These are phyloP conservation scores for Stegana nigrithorax DNA, from an alignment of 2,888 invertebrate species.

Conservation along the genomic window DNA sequence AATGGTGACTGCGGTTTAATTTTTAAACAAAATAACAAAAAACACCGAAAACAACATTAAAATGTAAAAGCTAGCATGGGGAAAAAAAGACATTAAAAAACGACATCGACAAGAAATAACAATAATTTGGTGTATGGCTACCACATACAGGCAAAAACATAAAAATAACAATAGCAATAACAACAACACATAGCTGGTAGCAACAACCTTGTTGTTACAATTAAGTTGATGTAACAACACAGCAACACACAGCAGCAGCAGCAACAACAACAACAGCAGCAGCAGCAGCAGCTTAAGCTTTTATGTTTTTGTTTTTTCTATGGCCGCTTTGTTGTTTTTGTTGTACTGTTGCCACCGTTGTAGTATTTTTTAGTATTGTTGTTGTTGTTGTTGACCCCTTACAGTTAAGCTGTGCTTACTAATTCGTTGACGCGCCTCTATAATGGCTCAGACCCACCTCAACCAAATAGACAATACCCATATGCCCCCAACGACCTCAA, in stretches of 20 bases:
- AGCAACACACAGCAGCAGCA: background rate
- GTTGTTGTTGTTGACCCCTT: too few species aligned
- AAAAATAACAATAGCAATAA: background rate
- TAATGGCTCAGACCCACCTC: too few species aligned
- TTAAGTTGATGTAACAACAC: conserved; percentile 5
- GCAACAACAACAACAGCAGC: background rate
- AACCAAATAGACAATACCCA: too few species aligned
- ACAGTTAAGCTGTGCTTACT: too few species aligned
- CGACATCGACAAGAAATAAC: background rate
- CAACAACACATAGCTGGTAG: background rate
- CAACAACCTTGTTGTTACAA: background rate
- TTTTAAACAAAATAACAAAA: background rate
- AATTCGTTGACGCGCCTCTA: too few species aligned
- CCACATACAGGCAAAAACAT: background rate
- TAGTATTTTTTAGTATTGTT: background rate
- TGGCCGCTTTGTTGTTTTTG: background rate
- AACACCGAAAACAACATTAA: background rate
- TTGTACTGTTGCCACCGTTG: background rate
- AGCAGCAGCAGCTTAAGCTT: background rate
- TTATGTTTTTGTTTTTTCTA: background rate
- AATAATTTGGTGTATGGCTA: background rate
- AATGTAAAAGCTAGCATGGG: background rate
- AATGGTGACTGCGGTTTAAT: background rate
- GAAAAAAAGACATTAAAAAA: background rate
- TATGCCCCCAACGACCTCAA: too few species aligned